phyloP scores from a whole-genome alignment of 1,140 invertebrate species.

The Drosophila chauvacae region DNA sequence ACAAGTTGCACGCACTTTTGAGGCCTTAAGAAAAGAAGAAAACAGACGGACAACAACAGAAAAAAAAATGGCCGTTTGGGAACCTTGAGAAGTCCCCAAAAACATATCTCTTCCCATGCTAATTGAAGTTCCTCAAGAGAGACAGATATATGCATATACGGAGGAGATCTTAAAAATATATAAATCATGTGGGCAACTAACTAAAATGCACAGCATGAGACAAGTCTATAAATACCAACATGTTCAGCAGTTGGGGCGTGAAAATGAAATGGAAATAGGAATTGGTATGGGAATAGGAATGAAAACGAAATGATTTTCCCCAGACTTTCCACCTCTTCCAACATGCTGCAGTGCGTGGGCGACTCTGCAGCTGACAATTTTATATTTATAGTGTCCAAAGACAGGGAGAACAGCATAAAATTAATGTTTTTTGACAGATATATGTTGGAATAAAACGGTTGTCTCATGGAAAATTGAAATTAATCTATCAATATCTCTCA shows the following conservation, averaged over 20 bases:
- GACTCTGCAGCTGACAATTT: conserved; percentile 80
- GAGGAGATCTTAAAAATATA: conserved; percentile 79
- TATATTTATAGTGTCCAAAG: conserved; percentile 66
- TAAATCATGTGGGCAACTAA: conserved; percentile 82
- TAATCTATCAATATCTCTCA: neutral
- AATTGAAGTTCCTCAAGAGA: conserved; percentile 50
- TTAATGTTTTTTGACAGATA: conserved; percentile 3
- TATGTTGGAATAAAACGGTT: neutral
- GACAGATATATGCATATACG: neutral
- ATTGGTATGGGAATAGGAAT: conserved; percentile 40
- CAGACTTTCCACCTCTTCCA: conserved; percentile 42
- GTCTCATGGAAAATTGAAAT: neutral
- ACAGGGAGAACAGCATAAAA: neutral
- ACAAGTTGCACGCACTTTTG: conserved; percentile 62
- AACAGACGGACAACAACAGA: conserved; percentile 26
- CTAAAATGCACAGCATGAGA: conserved; percentile 82
- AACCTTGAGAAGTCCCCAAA: conserved; percentile 32
- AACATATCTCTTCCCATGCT: conserved; percentile 21
- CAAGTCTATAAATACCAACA: conserved; percentile 78
- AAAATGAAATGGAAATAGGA: conserved; percentile 50
- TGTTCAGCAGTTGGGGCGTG: conserved; percentile 58
- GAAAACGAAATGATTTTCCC: conserved; percentile 51
- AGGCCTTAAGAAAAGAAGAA: neutral
- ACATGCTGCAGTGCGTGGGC: conserved; percentile 66
- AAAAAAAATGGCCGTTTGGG: conserved; percentile 69